Evolutionary conservation across 2,888 invertebrate species (phyloP).

Genomic region (Pollenia labialis): DNA sequence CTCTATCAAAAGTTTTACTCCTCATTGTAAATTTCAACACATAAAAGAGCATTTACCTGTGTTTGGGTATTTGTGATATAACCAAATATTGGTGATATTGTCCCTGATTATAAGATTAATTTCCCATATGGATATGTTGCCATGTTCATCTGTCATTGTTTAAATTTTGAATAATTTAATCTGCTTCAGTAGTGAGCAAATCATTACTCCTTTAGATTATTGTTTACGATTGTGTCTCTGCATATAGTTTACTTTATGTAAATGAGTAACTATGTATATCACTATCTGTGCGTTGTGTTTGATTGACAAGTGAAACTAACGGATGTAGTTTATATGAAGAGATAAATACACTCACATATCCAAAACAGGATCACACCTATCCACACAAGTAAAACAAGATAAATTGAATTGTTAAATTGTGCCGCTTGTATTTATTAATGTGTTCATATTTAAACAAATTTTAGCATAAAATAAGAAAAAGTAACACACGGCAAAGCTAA

Average conservation of each 20-base stretch:
- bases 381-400: conserved; percentile 1
- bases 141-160: conserved; percentile 65
- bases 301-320: conserved; percentile 55
- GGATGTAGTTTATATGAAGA: conserved; percentile 39
- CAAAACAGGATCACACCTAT: conserved; percentile 4
- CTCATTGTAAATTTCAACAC: not conserved
- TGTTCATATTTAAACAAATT: conserved; percentile 1
- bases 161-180: conserved; percentile 70
- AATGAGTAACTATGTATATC: too few relatives aligned
- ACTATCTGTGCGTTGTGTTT: conserved; percentile 12
- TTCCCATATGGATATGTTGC: conserved; percentile 67
- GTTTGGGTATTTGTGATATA: not conserved
- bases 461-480: conserved; percentile 14
- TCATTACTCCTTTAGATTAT: conserved; percentile 57
- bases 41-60: too few relatives aligned
- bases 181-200: conserved; percentile 63
- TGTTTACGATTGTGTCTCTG: conserved; percentile 11
- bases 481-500: not conserved
- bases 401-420: conserved; percentile 47
- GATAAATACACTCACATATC: not conserved
- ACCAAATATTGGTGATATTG: conserved; percentile 51
- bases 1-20: not conserved
- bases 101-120: conserved; percentile 67
- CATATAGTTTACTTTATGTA: too few relatives aligned
- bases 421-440: not conserved